These are phyloP conservation scores for Pteropus alecto DNA, from an alignment of 2,113 vertebrate species.

Conservation along the genomic window DNA sequence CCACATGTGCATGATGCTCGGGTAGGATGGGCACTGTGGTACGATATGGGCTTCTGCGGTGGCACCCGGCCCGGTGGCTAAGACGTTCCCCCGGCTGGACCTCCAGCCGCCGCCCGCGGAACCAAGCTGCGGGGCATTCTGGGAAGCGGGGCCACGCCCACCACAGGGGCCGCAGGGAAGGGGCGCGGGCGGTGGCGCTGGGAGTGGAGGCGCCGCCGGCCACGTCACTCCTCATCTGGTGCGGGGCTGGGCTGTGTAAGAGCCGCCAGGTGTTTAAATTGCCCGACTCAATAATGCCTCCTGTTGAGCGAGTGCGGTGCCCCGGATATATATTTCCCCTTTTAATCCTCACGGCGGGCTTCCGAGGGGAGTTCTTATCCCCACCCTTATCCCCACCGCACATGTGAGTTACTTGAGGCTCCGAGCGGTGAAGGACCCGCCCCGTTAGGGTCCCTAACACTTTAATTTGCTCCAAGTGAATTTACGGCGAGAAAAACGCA, in stretches of 20 bases:
- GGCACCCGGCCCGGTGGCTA: fast-evolving
- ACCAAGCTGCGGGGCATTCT: background rate
- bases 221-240: fast-evolving
- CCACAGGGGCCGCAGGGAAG: background rate
- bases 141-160: background rate
- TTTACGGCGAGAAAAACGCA: background rate
- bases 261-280: fast-evolving
- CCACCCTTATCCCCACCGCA: too few relatives aligned
- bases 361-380: background rate
- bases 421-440: background rate
- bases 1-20: background rate
- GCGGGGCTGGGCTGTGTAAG: fast-evolving
- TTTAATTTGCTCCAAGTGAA: background rate
- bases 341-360: background rate
- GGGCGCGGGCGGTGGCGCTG: fast-evolving
- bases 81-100: fast-evolving
- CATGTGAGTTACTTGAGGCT: background rate
- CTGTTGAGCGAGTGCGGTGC: fast-evolving
- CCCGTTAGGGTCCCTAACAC: fast-evolving
- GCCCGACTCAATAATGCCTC: background rate
- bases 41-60: fast-evolving
- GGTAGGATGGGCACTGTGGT: too few relatives aligned
- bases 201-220: fast-evolving
- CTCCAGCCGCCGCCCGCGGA: fast-evolving
- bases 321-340: fast-evolving